phyloP scores from a whole-genome alignment of 2,797 vertebrate genomes.

The Mus minutoides region DNA sequence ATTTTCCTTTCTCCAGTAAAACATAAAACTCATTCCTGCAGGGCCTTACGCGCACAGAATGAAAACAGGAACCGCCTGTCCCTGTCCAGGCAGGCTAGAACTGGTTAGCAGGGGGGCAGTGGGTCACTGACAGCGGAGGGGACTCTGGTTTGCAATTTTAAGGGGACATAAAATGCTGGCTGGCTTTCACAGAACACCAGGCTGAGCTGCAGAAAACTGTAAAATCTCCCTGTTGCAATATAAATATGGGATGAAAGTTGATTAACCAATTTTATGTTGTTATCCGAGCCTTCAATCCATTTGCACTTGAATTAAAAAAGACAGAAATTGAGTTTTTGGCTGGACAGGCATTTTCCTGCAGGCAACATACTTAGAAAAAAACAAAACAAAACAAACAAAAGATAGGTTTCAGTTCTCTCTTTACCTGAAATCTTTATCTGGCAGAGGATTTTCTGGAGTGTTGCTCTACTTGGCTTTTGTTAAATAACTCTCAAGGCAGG shows the following conservation, averaged over 20 bases:
- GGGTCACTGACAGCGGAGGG: conserved; percentile 76
- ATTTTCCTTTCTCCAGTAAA: conserved; percentile 76
- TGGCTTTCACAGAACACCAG: conserved; percentile 71
- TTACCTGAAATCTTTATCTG: conserved; percentile 49
- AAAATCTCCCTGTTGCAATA: conserved; percentile 83
- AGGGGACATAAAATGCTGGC: conserved; percentile 84
- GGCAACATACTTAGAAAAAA: not conserved
- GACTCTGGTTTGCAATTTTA: conserved; percentile 81
- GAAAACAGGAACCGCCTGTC: conserved; percentile 58
- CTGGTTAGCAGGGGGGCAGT: conserved; percentile 73
- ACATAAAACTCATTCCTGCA: conserved; percentile 73
- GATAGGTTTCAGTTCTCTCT: conserved; percentile 22
- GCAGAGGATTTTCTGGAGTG: not conserved
- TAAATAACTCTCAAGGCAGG: not conserved
- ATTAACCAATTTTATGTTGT: conserved; percentile 86
- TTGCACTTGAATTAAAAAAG: conserved; percentile 82
- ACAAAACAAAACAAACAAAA: not conserved
- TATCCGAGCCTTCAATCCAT: conserved; percentile 84
- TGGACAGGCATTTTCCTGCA: conserved; percentile 47
- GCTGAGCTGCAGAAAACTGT: conserved; percentile 81
- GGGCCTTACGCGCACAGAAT: conserved; percentile 50
- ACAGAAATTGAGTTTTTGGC: conserved; percentile 72
- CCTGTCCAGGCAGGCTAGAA: conserved; percentile 19
- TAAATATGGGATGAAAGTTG: conserved; percentile 86
- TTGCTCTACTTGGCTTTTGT: not conserved